Base-by-base conservation (phyloP, 2,113 vertebrate species). In the Neotoma lepida region DNA sequence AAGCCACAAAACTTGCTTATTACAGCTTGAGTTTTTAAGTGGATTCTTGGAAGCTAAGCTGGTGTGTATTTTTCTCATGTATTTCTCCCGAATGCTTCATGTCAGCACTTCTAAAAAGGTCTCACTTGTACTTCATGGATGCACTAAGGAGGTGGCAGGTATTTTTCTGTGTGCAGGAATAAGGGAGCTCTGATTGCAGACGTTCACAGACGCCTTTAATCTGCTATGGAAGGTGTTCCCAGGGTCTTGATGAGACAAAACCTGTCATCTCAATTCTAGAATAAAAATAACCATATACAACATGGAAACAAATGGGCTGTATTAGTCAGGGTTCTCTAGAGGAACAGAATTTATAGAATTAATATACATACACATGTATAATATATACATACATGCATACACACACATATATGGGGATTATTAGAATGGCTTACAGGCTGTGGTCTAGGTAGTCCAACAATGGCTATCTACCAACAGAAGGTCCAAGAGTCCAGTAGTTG, bases 71-170 rank as follows among this genome's bases (percentile, higher is more conserved):
- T 81, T 81, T 56, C 33, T 24, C 51, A 58, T 58, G 20, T 71
- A 92, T 96, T 77, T 33, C 76, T 17, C 30, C 9, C 4, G 2
- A 78, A 33, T 20, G 9, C 30, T 78, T 51, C 46, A 78, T 33
- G 30, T 49, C 46, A 35, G 46, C n/a, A 17, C 49, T 51, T 51
- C 30, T 46, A 33, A 64, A 64, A 64, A 64, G 82, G 89, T 95
- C 97, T 98, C 97, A 97, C 97, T 96, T 97, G 93, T 95, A 63
- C 97, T 98, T 96, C 97, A 95, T 97, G 44, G 93, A 95, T 88
- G 91, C 30, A 13, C 58, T 24, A 86, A 91, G 93, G 95, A 96
- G 82, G 90, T 28, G 82, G 89, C 96, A 87, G 90, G 81, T 3
- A 84, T 95, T 64, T 96, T 95, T 85, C 26, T 63, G 41, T 28